A percentile compares a stretch with the other conserved stretches of the same genome.
phyloP scores from a whole-genome alignment of 2,113 vertebrate species.

The Gobiocypris rarus region DNA sequence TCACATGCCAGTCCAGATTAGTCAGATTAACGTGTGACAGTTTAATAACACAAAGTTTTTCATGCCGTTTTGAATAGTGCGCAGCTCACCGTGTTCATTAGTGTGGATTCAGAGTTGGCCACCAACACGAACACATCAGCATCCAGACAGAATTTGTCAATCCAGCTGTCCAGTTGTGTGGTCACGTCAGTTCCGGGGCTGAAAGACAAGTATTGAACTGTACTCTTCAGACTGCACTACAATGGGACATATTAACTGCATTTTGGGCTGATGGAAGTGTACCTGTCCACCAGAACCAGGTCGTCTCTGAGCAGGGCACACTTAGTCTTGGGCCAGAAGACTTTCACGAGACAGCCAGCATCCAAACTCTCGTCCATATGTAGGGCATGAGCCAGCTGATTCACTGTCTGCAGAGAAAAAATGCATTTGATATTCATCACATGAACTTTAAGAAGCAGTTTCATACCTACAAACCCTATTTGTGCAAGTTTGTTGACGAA shows the following conservation, averaged over 20 bases:
- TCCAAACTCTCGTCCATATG: conserved; percentile 97
- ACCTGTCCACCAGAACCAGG: conserved; percentile 98
- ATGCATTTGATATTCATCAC: neutral
- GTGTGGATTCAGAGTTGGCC: conserved; percentile 96
- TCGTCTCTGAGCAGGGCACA: conserved; percentile 97
- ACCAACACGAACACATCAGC: conserved; percentile 98
- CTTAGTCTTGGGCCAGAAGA: conserved; percentile 98
- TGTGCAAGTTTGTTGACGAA: too few relatives aligned
- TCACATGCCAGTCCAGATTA: neutral
- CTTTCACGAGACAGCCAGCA: conserved; percentile 91
- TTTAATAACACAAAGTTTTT: neutral
- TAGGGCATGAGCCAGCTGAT: conserved; percentile 94
- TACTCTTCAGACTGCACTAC: too few relatives aligned
- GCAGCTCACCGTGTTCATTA: conserved; percentile 93
- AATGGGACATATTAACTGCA: too few relatives aligned
- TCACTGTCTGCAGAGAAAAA: conserved; percentile 84
- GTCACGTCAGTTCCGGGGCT: conserved; percentile 98
- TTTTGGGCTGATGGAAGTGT: conserved; percentile 32
- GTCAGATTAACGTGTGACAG: neutral
- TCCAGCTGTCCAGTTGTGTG: conserved; percentile 94
- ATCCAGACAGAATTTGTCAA: conserved; percentile 97
- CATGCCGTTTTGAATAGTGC: neutral
- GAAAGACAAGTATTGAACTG: conserved; percentile 28
- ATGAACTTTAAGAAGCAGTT: too few relatives aligned
- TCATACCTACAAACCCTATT: too few relatives aligned